phyloP scores from a whole-genome alignment of 2,113 vertebrate genomes.

The Sus scrofa region T2T-Sscrofa CM000812.6:83418501-83419000 shows the following conservation, averaged over 20 bases:
- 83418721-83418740: neutral
- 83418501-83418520: neutral
- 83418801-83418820: constrained; percentile 49
- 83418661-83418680: neutral
- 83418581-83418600: neutral
- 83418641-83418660: neutral
- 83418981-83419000: neutral
- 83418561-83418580: neutral
- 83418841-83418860: constrained; percentile 68
- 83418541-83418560: neutral
- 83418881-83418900: constrained; percentile 41
- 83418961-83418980: constrained; percentile 56
- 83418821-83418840: constrained; percentile 64
- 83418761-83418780: constrained; percentile 46
- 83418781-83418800: constrained; percentile 49
- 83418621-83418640: neutral
- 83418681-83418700: constrained; percentile 1
- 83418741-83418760: constrained; percentile 56
- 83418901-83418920: constrained; percentile 58
- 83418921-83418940: constrained; percentile 3
- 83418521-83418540: neutral
- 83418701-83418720: constrained; percentile 31
- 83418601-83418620: neutral
- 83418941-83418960: neutral
- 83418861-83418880: constrained; percentile 25